Evolutionary conservation across 2,888 invertebrate genomes (phyloP).

Genomic region (Prostheceraeus crozeri): DNA sequence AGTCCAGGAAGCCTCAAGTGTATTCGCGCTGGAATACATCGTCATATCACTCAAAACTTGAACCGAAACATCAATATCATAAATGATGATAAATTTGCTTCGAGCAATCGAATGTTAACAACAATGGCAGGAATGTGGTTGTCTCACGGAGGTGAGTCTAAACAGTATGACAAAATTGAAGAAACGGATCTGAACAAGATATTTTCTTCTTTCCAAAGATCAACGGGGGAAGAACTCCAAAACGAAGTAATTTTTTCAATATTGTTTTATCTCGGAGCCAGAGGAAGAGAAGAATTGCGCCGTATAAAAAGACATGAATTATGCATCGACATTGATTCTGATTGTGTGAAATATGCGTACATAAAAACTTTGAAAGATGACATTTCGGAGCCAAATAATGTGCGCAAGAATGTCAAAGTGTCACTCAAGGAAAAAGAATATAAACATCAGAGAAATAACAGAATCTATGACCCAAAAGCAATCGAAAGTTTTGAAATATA

Average conservation of each 20-base stretch:
- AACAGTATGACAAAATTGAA: too few species aligned
- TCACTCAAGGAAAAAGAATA: slow-evolving; percentile 5
- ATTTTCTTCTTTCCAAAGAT: slow-evolving; percentile 1
- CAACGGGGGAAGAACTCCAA: slow-evolving; percentile 3
- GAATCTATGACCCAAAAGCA: slow-evolving; percentile 20
- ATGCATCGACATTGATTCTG: slow-evolving; percentile 9
- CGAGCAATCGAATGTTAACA: too few species aligned
- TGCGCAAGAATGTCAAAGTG: slow-evolving; percentile 20
- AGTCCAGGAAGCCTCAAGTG: too few species aligned
- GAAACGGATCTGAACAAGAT: slow-evolving; percentile 11
- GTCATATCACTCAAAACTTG: too few species aligned
- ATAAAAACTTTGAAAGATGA: slow-evolving; percentile 14
- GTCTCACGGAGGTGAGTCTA: too few species aligned
- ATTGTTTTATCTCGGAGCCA: slow-evolving; percentile 12
- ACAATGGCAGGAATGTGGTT: too few species aligned
- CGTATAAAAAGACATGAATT: slow-evolving; percentile 7
- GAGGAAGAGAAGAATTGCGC: slow-evolving; percentile 19
- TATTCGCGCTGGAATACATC: too few species aligned
- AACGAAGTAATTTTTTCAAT: too few species aligned
- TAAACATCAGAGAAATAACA: background rate
- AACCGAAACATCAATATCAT: too few species aligned
- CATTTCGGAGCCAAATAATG: slow-evolving; percentile 12
- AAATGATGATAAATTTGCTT: too few species aligned
- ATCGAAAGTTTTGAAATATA: slow-evolving; percentile 18
- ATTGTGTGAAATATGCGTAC: slow-evolving; percentile 12